phyloP scores from a whole-genome alignment of 2,797 vertebrate species.

The Hemibagrus guttatus region DNA sequence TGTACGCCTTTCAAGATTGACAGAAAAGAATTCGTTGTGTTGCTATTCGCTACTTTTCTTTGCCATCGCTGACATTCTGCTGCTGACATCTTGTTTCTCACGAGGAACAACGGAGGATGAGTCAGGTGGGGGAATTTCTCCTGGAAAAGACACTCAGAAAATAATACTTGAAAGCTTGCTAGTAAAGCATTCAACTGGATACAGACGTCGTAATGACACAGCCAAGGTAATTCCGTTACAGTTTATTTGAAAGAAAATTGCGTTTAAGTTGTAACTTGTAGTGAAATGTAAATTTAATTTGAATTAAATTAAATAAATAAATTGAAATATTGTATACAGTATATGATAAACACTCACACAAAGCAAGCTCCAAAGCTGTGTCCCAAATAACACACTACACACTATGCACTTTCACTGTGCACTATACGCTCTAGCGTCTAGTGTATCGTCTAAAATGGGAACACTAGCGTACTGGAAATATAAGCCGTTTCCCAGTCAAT shows the following conservation, averaged over 20 bases:
- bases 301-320: not conserved
- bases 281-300: not conserved
- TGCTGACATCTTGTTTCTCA: constrained; percentile 10
- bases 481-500: no score
- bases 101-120: not conserved
- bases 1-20: not conserved
- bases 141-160: not conserved
- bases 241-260: not conserved
- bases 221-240: not conserved
- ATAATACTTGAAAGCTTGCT: not conserved
- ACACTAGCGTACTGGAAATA: no score
- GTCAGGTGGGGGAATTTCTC: not conserved
- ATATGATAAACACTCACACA: not conserved
- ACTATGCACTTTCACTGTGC: no score
- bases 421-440: no score
- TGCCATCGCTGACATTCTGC: not conserved
- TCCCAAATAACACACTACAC: no score
- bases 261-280: no score
- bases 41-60: not conserved
- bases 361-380: no score
- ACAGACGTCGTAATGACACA: not conserved
- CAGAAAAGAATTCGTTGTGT: not conserved
- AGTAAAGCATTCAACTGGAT: not conserved
- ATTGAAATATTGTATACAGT: not conserved
- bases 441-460: no score